phyloP scores from a whole-genome alignment of 2,888 invertebrate genomes.

The Rhaphigaster nebulosa region DNA sequence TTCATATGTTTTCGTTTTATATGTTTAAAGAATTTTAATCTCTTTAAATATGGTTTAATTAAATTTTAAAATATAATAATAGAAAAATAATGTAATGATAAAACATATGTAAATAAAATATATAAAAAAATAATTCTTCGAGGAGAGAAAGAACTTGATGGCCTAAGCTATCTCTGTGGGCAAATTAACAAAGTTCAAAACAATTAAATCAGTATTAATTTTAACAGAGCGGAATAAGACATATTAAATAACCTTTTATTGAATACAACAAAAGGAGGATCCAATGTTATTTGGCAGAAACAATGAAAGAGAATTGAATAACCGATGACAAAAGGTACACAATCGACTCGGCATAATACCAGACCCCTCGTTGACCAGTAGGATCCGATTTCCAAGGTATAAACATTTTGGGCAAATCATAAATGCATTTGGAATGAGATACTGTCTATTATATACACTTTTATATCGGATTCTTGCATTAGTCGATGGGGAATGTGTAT shows the following conservation, averaged over 20 bases:
- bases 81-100: no score
- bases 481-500: no score
- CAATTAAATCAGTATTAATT: not conserved
- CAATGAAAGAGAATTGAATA: not conserved
- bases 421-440: not conserved
- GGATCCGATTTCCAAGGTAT: not conserved
- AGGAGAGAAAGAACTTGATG: no score
- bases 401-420: not conserved
- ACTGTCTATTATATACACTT: not conserved
- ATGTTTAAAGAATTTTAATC: no score
- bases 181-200: not conserved
- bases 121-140: no score
- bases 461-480: no score
- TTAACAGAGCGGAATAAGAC: not conserved
- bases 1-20: no score
- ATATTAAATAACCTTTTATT: not conserved
- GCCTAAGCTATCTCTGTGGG: not conserved
- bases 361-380: not conserved
- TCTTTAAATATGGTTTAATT: no score
- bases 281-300: not conserved
- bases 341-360: not conserved
- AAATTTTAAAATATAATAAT: no score
- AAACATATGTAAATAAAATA: no score
- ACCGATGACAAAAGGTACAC: not conserved
- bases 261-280: not conserved